phyloP scores from a whole-genome alignment of 2,113 vertebrate genomes.

The Myrmophylax atrothorax region DNA sequence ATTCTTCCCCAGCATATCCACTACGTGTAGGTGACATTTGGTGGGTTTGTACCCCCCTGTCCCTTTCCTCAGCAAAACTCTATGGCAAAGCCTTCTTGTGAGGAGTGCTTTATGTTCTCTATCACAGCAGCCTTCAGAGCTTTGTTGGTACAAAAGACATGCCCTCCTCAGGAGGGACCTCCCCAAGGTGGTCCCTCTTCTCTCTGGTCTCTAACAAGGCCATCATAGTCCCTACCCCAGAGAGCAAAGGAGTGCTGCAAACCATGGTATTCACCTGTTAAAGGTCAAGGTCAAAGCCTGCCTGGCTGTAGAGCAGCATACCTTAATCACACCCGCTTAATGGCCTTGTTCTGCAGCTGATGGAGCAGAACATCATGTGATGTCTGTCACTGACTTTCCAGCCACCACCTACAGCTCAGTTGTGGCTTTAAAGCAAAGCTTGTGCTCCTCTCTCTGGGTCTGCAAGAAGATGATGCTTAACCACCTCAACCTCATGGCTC shows the following conservation, averaged over 20 bases:
- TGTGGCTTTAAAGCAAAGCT: background rate
- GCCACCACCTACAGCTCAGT: background rate
- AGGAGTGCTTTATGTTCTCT: background rate
- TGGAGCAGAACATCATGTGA: constrained; percentile 57
- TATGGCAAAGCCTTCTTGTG: background rate
- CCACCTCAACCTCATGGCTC: background rate
- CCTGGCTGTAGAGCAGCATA: background rate
- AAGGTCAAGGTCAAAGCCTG: constrained; percentile 41
- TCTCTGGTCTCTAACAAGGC: background rate
- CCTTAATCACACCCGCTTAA: constrained; percentile 14
- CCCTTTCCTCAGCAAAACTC: background rate
- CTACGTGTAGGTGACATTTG: background rate
- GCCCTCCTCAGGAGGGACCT: background rate
- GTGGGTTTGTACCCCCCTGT: background rate
- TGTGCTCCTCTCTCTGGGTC: background rate
- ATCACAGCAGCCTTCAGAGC: background rate
- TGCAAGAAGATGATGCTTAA: background rate
- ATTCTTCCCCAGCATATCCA: background rate
- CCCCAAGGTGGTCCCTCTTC: background rate
- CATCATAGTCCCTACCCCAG: background rate
- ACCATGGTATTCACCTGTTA: background rate
- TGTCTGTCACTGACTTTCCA: background rate
- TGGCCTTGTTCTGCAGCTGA: background rate
- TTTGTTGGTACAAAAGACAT: background rate
- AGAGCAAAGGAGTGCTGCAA: background rate